Base-by-base conservation (phyloP, 2,797 vertebrate species). In the Chaetodon trifasciatus region DNA sequence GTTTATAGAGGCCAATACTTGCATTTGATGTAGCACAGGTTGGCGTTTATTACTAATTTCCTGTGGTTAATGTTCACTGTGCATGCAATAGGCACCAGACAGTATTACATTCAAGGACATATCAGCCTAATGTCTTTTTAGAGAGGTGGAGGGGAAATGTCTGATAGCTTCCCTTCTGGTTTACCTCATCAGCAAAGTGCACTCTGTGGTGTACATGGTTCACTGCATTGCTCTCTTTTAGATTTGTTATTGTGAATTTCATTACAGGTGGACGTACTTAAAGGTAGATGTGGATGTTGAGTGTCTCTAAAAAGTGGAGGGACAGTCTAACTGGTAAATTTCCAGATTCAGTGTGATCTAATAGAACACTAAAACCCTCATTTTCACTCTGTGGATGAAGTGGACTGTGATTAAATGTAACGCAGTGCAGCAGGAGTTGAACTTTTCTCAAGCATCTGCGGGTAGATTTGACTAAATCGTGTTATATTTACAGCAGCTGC, bases 141-240 rank as follows among this genome's bases (percentile, higher is more conserved):
- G 56, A 66, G 76, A 76, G 70, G 42, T 46, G 50, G 44, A 55
- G 42, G 40, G 64, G 61, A 66, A 46, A 69, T 5, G 61, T 73
- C 47, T 79, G 71, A 79, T 70, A 42, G 72, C 70, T 72, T 58
- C 78, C 64, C 75, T 32, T 47, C 78, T 72, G 46, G 65, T 76
- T 74, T 71, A 68, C 47, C 80, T 87, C 70, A 78, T 88, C 78
- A 79, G 82, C 50, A 83, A 76, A 82, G 79, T 72, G 84, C 79
- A 62, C 16, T 44, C 42, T 16, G 24, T 62, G 56, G 63, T 35
- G 39, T 70, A 50, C 37, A 52, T 8, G 63, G 46, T 67, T 84
- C 55, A 75, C 78, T 42, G 40, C 52, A 42, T 35, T 19, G 13
- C 60, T 70, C 62, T 65, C 61, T 65, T 76, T 61, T 57, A 47